These are phyloP conservation scores for Benitochromis conjunctus DNA, from an alignment of 2,113 vertebrate species.

Conservation along the genomic window DNA sequence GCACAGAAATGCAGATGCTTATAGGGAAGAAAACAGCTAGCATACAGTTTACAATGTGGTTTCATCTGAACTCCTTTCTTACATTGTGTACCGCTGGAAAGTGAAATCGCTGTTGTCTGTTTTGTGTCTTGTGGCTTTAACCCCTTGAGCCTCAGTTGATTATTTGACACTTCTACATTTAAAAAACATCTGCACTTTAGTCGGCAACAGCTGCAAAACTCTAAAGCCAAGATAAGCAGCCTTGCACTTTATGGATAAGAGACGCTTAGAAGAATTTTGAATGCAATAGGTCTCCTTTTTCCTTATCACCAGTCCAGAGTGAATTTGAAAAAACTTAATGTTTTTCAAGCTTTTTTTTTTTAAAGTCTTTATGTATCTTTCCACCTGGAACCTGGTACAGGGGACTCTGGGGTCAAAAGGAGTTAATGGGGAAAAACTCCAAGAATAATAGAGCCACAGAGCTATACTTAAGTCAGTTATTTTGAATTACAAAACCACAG, in stretches of 20 bases:
- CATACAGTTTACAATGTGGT: neutral
- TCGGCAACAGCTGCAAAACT: neutral
- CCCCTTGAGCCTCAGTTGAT: neutral
- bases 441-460: neutral
- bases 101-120: neutral
- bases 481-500: neutral
- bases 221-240: neutral
- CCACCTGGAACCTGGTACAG: neutral
- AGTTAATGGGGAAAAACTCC: neutral
- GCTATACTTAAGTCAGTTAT: neutral
- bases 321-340: neutral
- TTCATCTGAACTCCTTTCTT: neutral
- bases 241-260: neutral
- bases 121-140: neutral
- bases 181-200: neutral
- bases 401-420: neutral
- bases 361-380: neutral
- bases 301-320: neutral
- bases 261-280: neutral
- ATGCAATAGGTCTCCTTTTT: neutral
- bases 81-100: neutral
- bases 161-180: neutral
- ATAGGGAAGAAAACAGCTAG: neutral
- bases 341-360: neutral
- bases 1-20: slow-evolving; percentile 9